These are phyloP conservation scores for Caenorhabditis sp. DNA, from an alignment of 2,888 invertebrate species.

Conservation along the genomic window DNA sequence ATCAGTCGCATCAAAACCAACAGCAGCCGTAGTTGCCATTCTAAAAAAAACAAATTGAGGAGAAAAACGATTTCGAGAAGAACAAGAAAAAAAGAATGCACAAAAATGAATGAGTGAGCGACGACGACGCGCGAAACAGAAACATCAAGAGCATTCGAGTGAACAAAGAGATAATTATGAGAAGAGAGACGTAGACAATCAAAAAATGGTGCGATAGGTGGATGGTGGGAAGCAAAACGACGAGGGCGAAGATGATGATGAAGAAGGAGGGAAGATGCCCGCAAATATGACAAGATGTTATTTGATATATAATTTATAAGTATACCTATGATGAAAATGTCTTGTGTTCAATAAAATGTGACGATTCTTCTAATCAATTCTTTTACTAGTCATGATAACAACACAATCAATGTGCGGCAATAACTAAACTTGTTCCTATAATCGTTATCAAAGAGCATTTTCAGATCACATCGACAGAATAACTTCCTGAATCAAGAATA, in stretches of 20 bases:
- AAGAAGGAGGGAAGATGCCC: neutral
- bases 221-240: neutral
- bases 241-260: neutral
- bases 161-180: neutral
- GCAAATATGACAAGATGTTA: too few species aligned
- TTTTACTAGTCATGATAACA: too few species aligned
- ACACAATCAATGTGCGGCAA: too few species aligned
- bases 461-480: too few species aligned
- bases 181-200: neutral
- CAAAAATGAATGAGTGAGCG: neutral
- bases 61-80: neutral
- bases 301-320: neutral
- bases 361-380: too few species aligned
- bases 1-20: slow-evolving; percentile 34
- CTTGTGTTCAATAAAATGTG: too few species aligned
- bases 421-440: too few species aligned
- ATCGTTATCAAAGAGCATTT: too few species aligned
- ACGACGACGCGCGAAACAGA: neutral
- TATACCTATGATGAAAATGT: too few species aligned
- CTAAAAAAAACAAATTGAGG: neutral
- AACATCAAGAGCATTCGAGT: neutral
- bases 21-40: slow-evolving; percentile 9
- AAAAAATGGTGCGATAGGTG: too few species aligned
- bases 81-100: neutral
- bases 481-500: too few species aligned